These are phyloP conservation scores for Chaenocephalus aceratus DNA, from an alignment of 2,113 vertebrate genomes.

Conservation along the genomic window DNA sequence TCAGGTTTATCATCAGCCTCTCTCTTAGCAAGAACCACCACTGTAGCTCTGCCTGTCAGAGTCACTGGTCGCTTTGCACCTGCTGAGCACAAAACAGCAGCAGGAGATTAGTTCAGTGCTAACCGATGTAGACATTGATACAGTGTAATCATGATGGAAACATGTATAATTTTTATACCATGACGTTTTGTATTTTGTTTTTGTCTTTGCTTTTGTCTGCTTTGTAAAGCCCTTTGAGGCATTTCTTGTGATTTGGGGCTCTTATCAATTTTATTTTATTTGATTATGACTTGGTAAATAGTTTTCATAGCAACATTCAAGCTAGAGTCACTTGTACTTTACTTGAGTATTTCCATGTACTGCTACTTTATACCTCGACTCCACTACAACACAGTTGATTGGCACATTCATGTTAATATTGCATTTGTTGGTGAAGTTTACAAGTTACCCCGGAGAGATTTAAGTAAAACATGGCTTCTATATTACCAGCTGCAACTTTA, in stretches of 20 bases:
- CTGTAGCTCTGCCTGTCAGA: conserved; percentile 37
- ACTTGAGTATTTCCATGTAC: not conserved
- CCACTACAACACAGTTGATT: not conserved
- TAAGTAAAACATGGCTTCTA: not conserved
- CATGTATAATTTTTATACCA: too few relatives aligned
- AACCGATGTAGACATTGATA: not conserved
- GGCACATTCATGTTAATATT: too few relatives aligned
- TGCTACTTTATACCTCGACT: not conserved
- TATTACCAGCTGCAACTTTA: not conserved
- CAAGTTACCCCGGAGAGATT: not conserved
- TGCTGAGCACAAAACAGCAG: conserved; percentile 28
- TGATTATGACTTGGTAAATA: not conserved
- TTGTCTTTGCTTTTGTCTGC: too few relatives aligned
- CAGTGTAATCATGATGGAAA: not conserved
- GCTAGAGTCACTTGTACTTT: not conserved
- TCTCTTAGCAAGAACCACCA: conserved; percentile 82
- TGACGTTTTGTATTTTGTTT: too few relatives aligned
- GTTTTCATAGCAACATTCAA: not conserved
- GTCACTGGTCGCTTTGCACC: conserved; percentile 33
- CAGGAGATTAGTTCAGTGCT: not conserved
- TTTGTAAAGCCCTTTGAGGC: too few relatives aligned
- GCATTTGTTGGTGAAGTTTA: not conserved
- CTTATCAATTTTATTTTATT: too few relatives aligned
- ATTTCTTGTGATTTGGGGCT: too few relatives aligned
- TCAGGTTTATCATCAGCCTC: conserved; percentile 69